phyloP scores from a whole-genome alignment of 2,888 invertebrate genomes.

The Lasioglossum vierecki region DNA sequence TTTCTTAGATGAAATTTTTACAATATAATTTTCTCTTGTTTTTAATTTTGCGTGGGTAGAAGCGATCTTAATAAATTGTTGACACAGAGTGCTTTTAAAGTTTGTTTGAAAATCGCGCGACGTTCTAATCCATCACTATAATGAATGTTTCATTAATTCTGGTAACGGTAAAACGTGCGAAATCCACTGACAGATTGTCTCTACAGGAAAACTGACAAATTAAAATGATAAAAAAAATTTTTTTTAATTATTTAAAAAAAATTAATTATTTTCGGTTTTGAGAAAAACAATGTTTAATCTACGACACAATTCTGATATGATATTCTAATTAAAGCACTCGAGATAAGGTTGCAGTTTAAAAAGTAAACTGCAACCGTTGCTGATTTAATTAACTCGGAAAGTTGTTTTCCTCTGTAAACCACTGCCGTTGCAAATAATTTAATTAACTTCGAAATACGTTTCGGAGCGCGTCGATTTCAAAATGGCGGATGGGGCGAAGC shows the following conservation, averaged over 20 bases:
- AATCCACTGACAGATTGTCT: background rate
- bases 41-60: background rate
- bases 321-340: background rate
- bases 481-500: background rate
- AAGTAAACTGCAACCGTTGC: background rate
- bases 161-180: background rate
- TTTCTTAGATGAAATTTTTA: background rate
- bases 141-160: background rate
- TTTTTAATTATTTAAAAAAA: too few species aligned
- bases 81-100: background rate
- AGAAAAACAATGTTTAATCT: too few species aligned
- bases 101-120: background rate
- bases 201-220: background rate
- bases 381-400: background rate
- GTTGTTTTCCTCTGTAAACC: background rate
- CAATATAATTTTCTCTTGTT: background rate
- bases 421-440: background rate
- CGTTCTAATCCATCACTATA: background rate
- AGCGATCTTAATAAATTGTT: background rate
- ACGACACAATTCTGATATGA: background rate
- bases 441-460: background rate
- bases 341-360: too few species aligned
- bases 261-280: too few species aligned
- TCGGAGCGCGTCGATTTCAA: background rate
- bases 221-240: background rate